These are phyloP conservation scores for Drosophila sp. DNA, from an alignment of 1,140 invertebrate genomes.

Conservation along the genomic window DNA sequence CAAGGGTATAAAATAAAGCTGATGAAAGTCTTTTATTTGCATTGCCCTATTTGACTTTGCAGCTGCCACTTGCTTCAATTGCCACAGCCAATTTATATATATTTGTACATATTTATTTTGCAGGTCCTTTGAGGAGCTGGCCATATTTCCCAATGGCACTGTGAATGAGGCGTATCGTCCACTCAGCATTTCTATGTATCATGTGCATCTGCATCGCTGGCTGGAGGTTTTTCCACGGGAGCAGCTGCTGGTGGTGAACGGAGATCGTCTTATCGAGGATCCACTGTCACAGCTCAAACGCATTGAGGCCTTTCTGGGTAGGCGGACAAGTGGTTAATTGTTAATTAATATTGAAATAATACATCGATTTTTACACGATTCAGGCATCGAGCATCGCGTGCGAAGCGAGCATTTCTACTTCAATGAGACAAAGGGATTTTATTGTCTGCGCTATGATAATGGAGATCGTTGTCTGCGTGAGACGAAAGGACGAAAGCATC, in stretches of 20 bases:
- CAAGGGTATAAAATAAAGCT: conserved; percentile 18
- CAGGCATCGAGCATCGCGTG: conserved; percentile 87
- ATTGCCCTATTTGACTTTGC: conserved; percentile 46
- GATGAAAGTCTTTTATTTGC: conserved; percentile 1
- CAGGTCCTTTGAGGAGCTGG: conserved; percentile 92
- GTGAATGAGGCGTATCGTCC: conserved; percentile 93
- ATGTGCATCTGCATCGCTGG: conserved; percentile 93
- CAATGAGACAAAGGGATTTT: conserved; percentile 98
- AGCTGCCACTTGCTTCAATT: conserved; percentile 27
- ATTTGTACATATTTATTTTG: conserved; percentile 34
- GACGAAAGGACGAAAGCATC: conserved; percentile 97
- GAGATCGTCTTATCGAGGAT: conserved; percentile 97
- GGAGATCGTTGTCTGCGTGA: conserved; percentile 95
- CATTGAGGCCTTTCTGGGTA: conserved; percentile 94
- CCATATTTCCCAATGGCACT: conserved; percentile 91
- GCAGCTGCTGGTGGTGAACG: conserved; percentile 97
- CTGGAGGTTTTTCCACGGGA: conserved; percentile 94
- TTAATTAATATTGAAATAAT: neutral
- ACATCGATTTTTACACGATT: neutral
- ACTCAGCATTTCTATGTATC: conserved; percentile 93
- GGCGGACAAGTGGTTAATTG: conserved; percentile 7
- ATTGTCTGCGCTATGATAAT: conserved; percentile 94
- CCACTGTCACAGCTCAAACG: conserved; percentile 95
- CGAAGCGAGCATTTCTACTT: conserved; percentile 97
- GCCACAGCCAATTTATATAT: conserved; percentile 19